A percentile compares a stretch with the other conserved stretches of the same genome.
phyloP scores from a whole-genome alignment of 1,140 invertebrate species.

The Drosophila punjabiensis region DNA sequence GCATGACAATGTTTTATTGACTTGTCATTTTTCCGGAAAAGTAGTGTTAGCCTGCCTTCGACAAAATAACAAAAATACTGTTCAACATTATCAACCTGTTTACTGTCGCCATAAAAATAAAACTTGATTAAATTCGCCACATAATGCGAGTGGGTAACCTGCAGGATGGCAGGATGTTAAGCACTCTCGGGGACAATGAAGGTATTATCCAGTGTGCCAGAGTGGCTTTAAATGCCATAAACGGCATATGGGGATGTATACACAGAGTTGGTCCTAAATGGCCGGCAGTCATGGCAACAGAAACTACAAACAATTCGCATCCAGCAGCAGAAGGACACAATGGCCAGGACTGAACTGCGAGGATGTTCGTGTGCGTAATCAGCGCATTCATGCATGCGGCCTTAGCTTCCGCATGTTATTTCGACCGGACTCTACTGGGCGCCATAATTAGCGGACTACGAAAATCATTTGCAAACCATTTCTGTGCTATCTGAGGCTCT shows the following conservation, averaged over 20 bases:
- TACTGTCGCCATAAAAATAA: conserved; percentile 21
- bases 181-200: conserved; percentile 35
- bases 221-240: conserved; percentile 67
- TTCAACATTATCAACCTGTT: conserved; percentile 27
- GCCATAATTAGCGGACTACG: conserved; percentile 65
- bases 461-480: conserved; percentile 69
- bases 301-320: conserved; percentile 27
- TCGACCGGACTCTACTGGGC: conserved; percentile 35
- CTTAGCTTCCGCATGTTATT: conserved; percentile 31
- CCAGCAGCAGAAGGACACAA: conserved; percentile 39
- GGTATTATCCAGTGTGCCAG: conserved; percentile 43
- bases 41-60: neutral
- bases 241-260: conserved; percentile 25
- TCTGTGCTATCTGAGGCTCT: conserved; percentile 29
- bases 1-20: conserved; percentile 11
- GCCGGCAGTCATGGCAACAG: conserved; percentile 21
- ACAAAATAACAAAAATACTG: conserved; percentile 1
- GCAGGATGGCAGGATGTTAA: conserved; percentile 16
- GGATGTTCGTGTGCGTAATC: conserved; percentile 51
- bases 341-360: conserved; percentile 24
- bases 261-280: conserved; percentile 20
- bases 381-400: conserved; percentile 51
- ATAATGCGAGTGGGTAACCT: conserved; percentile 34
- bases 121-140: conserved; percentile 39
- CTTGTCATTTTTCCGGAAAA: conserved; percentile 9